Evolutionary conservation across 2,888 invertebrate species (phyloP), one percentile per base, ranked within the genome.

Genomic region (Chloromyia formosa): DNA sequence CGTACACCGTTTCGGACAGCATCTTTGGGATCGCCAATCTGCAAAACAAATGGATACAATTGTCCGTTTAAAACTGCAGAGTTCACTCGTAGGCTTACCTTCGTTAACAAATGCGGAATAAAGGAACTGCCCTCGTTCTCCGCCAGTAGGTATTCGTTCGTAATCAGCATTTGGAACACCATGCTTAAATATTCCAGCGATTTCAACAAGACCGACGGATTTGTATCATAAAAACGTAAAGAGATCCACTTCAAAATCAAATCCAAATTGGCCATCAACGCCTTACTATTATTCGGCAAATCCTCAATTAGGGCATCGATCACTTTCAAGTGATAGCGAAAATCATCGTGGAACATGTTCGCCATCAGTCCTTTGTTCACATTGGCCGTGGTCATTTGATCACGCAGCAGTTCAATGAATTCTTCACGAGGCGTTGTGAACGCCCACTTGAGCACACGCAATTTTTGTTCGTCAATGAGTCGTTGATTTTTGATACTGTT

Each of bases 21-120:
- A 84, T 98, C 98, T 86, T 98, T 98, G 0, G 97, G 94, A 84
- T 98, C 98, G 1, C 98, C 98, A 76, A 96, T 91, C 93, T 94
- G 74, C 16, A 23, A 27, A 49, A 27, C 2, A 12, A 23, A 60
- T 12, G 9, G 18, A 69, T 56, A 3, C 56, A 20, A 18, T 3
- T 49, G 16, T 49, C 7, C 7, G 49, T 12, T 2, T 2, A 49
- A 49, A 49, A 49, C 42, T 49, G 2, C 49, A 49, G 49, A n/a
- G 49, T 2, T 49, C n/a, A n/a, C n/a, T n/a, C n/a, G n/a, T n/a
- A n/a, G n/a, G n/a, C 23, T 77, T 74, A 94, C 96, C 91, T 98
- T 98, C 20, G 95, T 87, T 71, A 98, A 89, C 40, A 99, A 87
- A 86, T 98, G 98, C 0, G 99, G 99, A 81, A 98, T 91, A 83